phyloP scores from a whole-genome alignment of 1,140 invertebrate genomes.

The Centruroides sculpturatus region DNA sequence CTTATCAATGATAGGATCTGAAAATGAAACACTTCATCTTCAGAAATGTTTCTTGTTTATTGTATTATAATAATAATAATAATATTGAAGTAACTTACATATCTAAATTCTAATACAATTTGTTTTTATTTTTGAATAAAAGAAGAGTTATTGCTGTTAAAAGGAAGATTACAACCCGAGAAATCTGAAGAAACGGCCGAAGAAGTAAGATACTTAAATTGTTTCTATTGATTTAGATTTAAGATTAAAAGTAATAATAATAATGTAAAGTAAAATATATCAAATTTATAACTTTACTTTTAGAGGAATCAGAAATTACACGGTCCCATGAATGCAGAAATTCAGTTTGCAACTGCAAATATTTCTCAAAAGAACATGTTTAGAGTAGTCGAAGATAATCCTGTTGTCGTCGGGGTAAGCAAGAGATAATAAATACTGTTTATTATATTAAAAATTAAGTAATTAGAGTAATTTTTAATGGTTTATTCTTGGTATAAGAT shows the following conservation, averaged over 20 bases:
- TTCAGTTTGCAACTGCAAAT: slow-evolving; percentile 25
- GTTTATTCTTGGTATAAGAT: too few species aligned
- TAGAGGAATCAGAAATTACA: slow-evolving; percentile 21
- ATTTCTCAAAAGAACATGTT: slow-evolving; percentile 20
- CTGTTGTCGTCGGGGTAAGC: slow-evolving; percentile 25
- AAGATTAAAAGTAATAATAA: not conserved
- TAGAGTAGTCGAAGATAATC: slow-evolving; percentile 17
- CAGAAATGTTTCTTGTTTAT: too few species aligned
- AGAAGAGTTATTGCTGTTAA: slow-evolving; percentile 30
- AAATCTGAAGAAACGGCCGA: slow-evolving; percentile 19
- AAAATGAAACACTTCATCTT: too few species aligned
- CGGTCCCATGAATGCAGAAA: slow-evolving; percentile 24
- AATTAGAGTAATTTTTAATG: not conserved
- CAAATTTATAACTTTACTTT: slow-evolving; percentile 12
- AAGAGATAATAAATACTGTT: not conserved
- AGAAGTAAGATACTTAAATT: slow-evolving; percentile 14
- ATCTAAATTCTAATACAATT: not conserved
- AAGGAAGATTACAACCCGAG: slow-evolving; percentile 21
- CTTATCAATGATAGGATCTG: too few species aligned
- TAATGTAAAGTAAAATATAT: not conserved
- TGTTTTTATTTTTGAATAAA: not conserved
- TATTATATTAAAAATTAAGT: not conserved
- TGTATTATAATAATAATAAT: too few species aligned
- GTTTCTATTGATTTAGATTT: not conserved
- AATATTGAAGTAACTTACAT: too few species aligned